phyloP scores from a whole-genome alignment of 2,113 vertebrate genomes.

The Lepus europaeus region DNA sequence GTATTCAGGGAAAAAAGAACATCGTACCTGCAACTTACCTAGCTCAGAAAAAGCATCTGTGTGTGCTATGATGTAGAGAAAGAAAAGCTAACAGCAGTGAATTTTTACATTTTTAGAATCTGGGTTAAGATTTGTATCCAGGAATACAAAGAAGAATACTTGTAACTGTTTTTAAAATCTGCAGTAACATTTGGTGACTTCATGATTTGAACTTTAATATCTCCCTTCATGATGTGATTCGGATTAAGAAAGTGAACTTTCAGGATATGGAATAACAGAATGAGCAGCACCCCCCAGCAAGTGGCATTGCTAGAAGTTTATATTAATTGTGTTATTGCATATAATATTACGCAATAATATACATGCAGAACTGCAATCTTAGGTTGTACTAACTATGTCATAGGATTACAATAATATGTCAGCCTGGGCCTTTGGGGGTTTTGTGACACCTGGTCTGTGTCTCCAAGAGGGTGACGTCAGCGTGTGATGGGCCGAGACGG shows the following conservation, averaged over 20 bases:
- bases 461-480: not conserved
- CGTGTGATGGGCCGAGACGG: not conserved
- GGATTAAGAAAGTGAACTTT: slow-evolving; percentile 56
- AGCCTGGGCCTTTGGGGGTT: not conserved
- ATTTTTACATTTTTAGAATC: slow-evolving; percentile 20
- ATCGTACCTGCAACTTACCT: not conserved
- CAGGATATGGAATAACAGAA: not conserved
- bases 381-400: not conserved
- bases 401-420: not conserved
- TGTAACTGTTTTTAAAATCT: slow-evolving; percentile 34
- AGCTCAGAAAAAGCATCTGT: not conserved
- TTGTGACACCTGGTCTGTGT: slow-evolving; percentile 1
- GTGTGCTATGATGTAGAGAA: slow-evolving; percentile 26
- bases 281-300: not conserved
- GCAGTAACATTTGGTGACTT: slow-evolving; percentile 39
- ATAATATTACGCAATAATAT: not conserved
- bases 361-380: not conserved
- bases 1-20: not conserved
- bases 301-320: not conserved
- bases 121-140: not conserved
- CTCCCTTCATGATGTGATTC: slow-evolving; percentile 15
- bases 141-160: slow-evolving; percentile 22
- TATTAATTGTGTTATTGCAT: not conserved
- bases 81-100: not conserved
- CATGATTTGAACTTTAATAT: slow-evolving; percentile 35